These are phyloP conservation scores for Neotoma lepida DNA, from an alignment of 2,113 vertebrate genomes.

Conservation along the genomic window DNA sequence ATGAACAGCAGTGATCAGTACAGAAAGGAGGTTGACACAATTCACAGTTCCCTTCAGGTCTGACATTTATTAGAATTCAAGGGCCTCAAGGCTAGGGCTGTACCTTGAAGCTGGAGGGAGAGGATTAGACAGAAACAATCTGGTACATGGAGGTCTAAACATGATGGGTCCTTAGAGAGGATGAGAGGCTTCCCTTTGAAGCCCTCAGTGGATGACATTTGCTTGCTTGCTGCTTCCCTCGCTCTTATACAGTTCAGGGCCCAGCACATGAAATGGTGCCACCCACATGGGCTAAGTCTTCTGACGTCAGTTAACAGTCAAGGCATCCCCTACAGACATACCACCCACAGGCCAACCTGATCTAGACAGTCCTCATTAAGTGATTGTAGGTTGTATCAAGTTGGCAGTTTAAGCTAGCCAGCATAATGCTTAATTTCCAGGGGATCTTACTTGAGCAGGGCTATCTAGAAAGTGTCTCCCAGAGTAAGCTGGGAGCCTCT, in stretches of 20 bases:
- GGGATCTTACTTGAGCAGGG: not conserved
- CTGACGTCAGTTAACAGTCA: not conserved
- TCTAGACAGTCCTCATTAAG: not conserved
- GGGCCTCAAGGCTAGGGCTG: not conserved
- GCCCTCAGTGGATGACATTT: not conserved
- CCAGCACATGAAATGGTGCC: not conserved
- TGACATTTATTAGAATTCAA: not conserved
- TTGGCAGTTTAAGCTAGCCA: not conserved
- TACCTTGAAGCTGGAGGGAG: not conserved
- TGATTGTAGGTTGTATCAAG: not conserved
- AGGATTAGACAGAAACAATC: not conserved
- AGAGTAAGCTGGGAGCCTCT: not conserved
- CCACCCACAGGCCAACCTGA: not conserved
- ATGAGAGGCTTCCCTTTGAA: not conserved
- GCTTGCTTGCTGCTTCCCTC: not conserved
- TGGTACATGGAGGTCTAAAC: not conserved
- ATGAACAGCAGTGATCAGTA: not conserved
- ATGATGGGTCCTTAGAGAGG: not conserved
- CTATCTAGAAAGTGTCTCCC: not conserved
- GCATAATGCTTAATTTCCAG: not conserved
- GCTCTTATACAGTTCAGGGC: not conserved
- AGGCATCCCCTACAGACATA: not conserved
- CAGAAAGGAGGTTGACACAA: not conserved
- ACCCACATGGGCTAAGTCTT: not conserved
- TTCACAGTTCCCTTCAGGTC: not conserved